A percentile compares a stretch with the other conserved stretches of the same genome.
These are phyloP conservation scores for Volucella inanis DNA, from an alignment of 2,888 invertebrate genomes.

Conservation along the genomic window DNA sequence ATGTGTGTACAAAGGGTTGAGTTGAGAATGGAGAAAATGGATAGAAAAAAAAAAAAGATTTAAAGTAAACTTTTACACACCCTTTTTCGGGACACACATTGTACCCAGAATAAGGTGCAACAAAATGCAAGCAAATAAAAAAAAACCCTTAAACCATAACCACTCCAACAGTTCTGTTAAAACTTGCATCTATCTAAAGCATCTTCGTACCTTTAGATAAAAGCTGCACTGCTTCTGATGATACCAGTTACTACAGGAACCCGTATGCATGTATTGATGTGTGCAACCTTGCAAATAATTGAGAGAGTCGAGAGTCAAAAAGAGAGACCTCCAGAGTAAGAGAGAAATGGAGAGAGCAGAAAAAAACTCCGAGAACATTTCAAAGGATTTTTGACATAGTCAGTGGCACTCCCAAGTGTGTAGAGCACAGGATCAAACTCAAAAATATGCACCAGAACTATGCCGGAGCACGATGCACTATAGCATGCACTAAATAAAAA, in stretches of 20 bases:
- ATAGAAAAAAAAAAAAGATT: slow-evolving; percentile 34
- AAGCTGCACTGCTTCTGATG: slow-evolving; percentile 57
- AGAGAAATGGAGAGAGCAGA: slow-evolving; percentile 21
- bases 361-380: slow-evolving; percentile 40
- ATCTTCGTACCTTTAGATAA: slow-evolving; percentile 28
- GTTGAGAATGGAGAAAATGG: slow-evolving; percentile 8
- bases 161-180: slow-evolving; percentile 40
- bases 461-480: no score
- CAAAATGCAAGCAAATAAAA: slow-evolving; percentile 14
- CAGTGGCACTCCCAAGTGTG: slow-evolving; percentile 66
- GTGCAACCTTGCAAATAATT: slow-evolving; percentile 9
- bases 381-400: slow-evolving; percentile 34
- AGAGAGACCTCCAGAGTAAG: no score
- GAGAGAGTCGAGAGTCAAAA: no score
- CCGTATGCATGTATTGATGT: slow-evolving; percentile 12
- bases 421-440: slow-evolving; percentile 57
- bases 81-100: slow-evolving; percentile 70
- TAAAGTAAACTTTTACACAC: slow-evolving; percentile 73
- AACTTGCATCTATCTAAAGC: slow-evolving; percentile 50
- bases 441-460: slow-evolving; percentile 7
- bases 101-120: slow-evolving; percentile 43
- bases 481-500: slow-evolving; percentile 31
- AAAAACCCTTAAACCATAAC: background rate
- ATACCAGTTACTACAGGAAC: slow-evolving; percentile 55
- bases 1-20: no score